Conservation (phyloP, 2,888 invertebrate genomes). For the Cataglyphis livida region DNA sequence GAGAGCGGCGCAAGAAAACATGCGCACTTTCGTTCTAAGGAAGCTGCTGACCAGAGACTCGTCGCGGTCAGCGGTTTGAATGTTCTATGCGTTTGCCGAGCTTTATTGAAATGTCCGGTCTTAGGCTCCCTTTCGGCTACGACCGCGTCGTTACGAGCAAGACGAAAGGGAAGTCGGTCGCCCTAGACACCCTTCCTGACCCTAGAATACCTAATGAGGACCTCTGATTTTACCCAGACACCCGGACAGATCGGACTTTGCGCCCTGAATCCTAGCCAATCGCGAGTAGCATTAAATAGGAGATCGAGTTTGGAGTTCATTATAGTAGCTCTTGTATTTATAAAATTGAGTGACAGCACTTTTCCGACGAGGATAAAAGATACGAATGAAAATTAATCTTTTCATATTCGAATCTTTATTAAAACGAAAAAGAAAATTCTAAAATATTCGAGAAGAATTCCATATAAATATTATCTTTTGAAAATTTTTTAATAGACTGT, state of each 20-base stretch:
- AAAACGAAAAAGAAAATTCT: background rate
- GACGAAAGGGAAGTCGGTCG: slow-evolving; percentile 64
- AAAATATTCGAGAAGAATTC: background rate
- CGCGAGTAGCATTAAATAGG: slow-evolving; percentile 55
- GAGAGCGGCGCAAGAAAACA: slow-evolving; percentile 69
- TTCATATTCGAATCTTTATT: background rate
- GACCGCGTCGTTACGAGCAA: slow-evolving; percentile 58
- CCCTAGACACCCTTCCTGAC: slow-evolving; percentile 72
- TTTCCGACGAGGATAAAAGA: background rate
- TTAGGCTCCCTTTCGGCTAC: slow-evolving; percentile 70
- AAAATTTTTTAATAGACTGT: background rate
- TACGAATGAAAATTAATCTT: slow-evolving; percentile 2
- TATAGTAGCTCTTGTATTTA: slow-evolving; percentile 12
- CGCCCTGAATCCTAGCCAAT: slow-evolving; percentile 58
- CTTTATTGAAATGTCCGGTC: slow-evolving; percentile 85
- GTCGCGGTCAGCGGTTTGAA: slow-evolving; percentile 79
- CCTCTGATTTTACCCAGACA: slow-evolving; percentile 78
- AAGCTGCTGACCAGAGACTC: slow-evolving; percentile 77
- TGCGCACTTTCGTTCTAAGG: slow-evolving; percentile 78
- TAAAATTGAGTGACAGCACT: slow-evolving; percentile 9
- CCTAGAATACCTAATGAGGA: slow-evolving; percentile 82
- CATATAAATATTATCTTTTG: background rate
- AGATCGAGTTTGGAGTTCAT: slow-evolving; percentile 36
- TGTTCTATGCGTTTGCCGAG: slow-evolving; percentile 76
- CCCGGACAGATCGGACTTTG: slow-evolving; percentile 19